phyloP scores from a whole-genome alignment of 2,888 invertebrate genomes.

The Pterostichus niger region DNA sequence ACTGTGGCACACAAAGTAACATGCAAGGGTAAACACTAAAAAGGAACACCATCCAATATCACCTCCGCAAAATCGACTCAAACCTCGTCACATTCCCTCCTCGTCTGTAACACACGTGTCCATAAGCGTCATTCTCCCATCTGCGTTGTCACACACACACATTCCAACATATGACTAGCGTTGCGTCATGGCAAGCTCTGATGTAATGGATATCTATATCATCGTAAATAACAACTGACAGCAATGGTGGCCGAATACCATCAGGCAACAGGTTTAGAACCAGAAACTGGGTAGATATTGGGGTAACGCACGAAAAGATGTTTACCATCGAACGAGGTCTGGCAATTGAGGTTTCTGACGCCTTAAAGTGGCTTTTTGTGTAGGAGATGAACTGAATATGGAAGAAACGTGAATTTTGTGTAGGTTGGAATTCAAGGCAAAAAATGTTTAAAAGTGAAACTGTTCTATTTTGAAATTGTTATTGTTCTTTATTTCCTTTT shows the following conservation, averaged over 20 bases:
- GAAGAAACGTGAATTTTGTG: background rate
- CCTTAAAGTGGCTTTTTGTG: background rate
- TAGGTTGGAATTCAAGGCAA: background rate
- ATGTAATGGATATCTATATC: slow-evolving; percentile 26
- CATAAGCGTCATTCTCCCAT: background rate
- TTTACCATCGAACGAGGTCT: too few species aligned
- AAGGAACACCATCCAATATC: background rate
- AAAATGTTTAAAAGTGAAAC: background rate
- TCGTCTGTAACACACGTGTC: background rate
- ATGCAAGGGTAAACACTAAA: slow-evolving; percentile 14
- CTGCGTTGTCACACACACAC: background rate
- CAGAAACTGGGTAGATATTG: background rate
- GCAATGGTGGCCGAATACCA: background rate
- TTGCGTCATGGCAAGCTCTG: slow-evolving; percentile 17
- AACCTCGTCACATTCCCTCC: background rate
- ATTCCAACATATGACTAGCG: slow-evolving; percentile 21
- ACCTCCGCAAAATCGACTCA: slow-evolving; percentile 11
- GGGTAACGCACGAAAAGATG: background rate
- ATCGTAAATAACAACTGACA: background rate
- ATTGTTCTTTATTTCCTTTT: too few species aligned
- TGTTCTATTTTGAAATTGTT: background rate
- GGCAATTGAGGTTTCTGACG: too few species aligned
- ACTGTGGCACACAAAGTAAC: background rate
- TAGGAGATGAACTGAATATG: background rate
- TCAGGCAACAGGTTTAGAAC: slow-evolving; percentile 3